phyloP scores from a whole-genome alignment of 2,113 vertebrate species.

The pig (Sus scrofa) region T2T-Sscrofa CM000812.6:238572001-238572500 shows the following conservation, averaged over 20 bases:
- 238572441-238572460: constrained; percentile 61
- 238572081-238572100: background rate
- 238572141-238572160: background rate
- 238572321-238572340: constrained; percentile 77
- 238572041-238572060: background rate
- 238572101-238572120: background rate
- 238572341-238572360: constrained; percentile 9
- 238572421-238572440: background rate
- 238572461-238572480: constrained; percentile 67
- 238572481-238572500: constrained; percentile 73
- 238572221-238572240: constrained; percentile 78
- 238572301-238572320: constrained; percentile 78
- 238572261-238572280: constrained; percentile 67
- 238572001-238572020: background rate
- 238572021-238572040: background rate
- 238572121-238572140: constrained; percentile 9
- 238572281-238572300: constrained; percentile 73
- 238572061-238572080: background rate
- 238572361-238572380: constrained; percentile 31
- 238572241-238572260: constrained; percentile 68
- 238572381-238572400: background rate
- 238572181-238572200: constrained; percentile 37
- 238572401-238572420: constrained; percentile 20
- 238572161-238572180: constrained; percentile 45
- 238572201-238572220: constrained; percentile 68